These are phyloP conservation scores for Phylloscopus trochiloides DNA, from an alignment of 2,113 vertebrate genomes.

Conservation along the genomic window DNA sequence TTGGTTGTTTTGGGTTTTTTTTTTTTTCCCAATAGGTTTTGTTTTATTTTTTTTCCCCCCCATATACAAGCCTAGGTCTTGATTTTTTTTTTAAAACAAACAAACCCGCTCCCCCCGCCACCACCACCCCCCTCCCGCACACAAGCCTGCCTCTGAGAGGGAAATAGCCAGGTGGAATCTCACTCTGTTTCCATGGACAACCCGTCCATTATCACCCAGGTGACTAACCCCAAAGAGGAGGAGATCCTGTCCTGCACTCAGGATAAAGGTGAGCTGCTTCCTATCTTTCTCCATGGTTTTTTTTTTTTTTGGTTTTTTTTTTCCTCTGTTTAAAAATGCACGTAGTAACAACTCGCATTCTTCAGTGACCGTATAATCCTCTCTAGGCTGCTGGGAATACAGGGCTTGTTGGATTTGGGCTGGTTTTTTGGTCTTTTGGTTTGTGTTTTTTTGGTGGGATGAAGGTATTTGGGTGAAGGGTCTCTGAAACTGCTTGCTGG, in stretches of 20 bases:
- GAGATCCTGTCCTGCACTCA: conserved; percentile 86
- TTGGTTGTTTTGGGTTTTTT: background rate
- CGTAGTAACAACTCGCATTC: background rate
- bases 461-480: background rate
- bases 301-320: no score
- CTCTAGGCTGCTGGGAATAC: background rate
- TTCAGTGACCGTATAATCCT: background rate
- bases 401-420: background rate
- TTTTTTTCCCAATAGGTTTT: no score
- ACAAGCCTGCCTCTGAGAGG: conserved; percentile 60
- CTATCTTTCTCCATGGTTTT: background rate
- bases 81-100: conserved; percentile 15
- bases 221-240: conserved; percentile 98
- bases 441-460: background rate
- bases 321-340: background rate
- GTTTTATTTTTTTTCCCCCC: background rate
- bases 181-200: conserved; percentile 95
- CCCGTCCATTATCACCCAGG: conserved; percentile 99
- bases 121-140: background rate
- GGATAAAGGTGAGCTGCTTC: conserved; percentile 88
- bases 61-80: background rate
- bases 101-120: background rate
- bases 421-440: background rate
- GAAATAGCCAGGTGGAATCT: conserved; percentile 67
- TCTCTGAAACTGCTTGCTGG: background rate